Conservation (phyloP, 2,113 vertebrate genomes). For the Daubentonia madagascariensis region DNA sequence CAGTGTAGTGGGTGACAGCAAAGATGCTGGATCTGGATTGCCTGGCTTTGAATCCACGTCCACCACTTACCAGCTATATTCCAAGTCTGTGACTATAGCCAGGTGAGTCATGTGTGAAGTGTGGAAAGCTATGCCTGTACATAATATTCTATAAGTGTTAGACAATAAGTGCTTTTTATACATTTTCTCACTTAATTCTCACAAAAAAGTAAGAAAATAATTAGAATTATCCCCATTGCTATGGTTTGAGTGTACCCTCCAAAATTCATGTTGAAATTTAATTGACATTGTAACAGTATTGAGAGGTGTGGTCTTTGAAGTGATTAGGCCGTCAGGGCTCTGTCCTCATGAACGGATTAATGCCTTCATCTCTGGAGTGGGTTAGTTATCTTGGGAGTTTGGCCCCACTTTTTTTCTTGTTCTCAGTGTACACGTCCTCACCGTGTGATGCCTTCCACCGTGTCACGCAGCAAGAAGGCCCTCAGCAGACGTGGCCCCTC, state of each 20-base stretch:
- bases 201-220: not conserved
- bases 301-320: too few relatives aligned
- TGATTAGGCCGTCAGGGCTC: too few relatives aligned
- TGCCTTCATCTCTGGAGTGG: not conserved
- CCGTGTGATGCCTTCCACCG: not conserved
- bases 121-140: not conserved
- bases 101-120: not conserved
- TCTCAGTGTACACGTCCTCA: not conserved
- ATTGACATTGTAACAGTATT: too few relatives aligned
- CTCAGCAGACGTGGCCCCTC: not conserved
- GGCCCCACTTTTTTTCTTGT: not conserved
- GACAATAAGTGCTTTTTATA: not conserved
- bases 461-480: not conserved
- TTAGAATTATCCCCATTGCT: not conserved
- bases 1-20: not conserved
- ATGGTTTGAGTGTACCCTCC: too few relatives aligned
- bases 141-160: not conserved
- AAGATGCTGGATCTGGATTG: not conserved
- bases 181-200: not conserved
- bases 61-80: not conserved
- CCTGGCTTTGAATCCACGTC: not conserved
- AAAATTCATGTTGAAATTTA: too few relatives aligned
- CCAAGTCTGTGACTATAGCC: not conserved
- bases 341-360: not conserved
- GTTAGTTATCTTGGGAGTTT: not conserved